Base-by-base conservation (phyloP, 2,113 vertebrate genomes). In the Empidonax alnorum region DNA sequence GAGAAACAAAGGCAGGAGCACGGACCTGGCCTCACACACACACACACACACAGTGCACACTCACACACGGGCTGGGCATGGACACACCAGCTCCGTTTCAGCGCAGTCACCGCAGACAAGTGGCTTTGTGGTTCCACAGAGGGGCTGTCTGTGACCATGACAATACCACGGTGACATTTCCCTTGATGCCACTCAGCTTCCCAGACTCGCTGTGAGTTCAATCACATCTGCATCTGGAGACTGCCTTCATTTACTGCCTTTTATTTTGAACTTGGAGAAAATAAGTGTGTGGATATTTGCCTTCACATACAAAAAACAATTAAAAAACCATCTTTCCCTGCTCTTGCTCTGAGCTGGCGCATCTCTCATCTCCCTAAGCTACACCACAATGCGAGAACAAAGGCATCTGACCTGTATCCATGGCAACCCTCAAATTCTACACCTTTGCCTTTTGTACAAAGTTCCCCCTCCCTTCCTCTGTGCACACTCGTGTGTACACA, bases 391-490 rank as follows among this genome's bases (percentile, higher is more conserved):
- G 69, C 0, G 81, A 95, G 95, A 97, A 97, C 95, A 97, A 96
- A 97, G 95, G 96, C 96, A 96, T 95, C 95, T 95, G 95, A 96
- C 97, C 95, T 93, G 96, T 97, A 95, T 94, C 96, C 95, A 96
- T 96, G 93, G 97, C 95, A 97, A 97, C 96, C 81, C 81, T 92
- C 95, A 93, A 95, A 96, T 96, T 97, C 95, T 86, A 90, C 95
- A 96, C 97, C 95, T 97, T 96, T 97, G 94, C 95, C 94, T 96
- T 96, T 96, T 88, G 84, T 90, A 47, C 77, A 28, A 46, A 53
- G 76, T 46, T 66, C 82, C 84, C 95, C 87, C 97, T 95, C 87
- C 95, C 94, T 66, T 22, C 12, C 5, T 31, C 84, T 84, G 9
- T 11, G 37, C 82, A 84, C 87, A 44, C 80, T 10, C 0, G 33